These are phyloP conservation scores for Miniopterus natalensis DNA, from an alignment of 2,113 vertebrate genomes.

Conservation along the genomic window DNA sequence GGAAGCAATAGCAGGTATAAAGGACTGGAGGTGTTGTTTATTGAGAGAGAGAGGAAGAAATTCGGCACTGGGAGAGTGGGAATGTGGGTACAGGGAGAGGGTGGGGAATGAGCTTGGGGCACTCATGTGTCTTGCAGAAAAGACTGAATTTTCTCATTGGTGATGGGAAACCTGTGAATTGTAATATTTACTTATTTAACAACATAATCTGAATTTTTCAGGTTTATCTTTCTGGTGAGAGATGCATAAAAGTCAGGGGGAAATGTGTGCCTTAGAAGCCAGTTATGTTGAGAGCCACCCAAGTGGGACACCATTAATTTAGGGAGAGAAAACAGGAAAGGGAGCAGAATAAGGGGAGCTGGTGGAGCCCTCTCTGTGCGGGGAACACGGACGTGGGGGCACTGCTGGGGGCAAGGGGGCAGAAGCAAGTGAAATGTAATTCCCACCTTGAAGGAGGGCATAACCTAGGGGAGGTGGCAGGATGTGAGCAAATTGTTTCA, in stretches of 20 bases:
- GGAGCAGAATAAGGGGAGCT: background rate
- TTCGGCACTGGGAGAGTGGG: background rate
- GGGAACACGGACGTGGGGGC: background rate
- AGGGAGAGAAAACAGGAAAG: no score
- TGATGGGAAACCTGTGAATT: background rate
- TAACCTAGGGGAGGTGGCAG: no score
- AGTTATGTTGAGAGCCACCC: background rate
- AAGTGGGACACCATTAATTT: background rate
- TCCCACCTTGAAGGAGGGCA: background rate
- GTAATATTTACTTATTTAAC: slow-evolving; percentile 1
- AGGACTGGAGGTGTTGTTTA: background rate
- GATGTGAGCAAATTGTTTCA: background rate
- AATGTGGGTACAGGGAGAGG: background rate
- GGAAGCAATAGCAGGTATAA: background rate
- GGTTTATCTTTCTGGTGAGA: background rate
- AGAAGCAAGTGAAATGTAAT: background rate
- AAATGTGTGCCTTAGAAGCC: background rate
- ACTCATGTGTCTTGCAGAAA: background rate
- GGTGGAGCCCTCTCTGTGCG: no score
- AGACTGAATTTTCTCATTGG: background rate
- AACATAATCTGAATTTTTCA: background rate
- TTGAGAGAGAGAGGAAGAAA: background rate
- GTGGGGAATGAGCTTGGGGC: background rate
- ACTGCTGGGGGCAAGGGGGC: fast-evolving
- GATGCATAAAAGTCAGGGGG: background rate